Conservation (phyloP, 2,113 vertebrate genomes). For the Lophotis ruficrista region DNA sequence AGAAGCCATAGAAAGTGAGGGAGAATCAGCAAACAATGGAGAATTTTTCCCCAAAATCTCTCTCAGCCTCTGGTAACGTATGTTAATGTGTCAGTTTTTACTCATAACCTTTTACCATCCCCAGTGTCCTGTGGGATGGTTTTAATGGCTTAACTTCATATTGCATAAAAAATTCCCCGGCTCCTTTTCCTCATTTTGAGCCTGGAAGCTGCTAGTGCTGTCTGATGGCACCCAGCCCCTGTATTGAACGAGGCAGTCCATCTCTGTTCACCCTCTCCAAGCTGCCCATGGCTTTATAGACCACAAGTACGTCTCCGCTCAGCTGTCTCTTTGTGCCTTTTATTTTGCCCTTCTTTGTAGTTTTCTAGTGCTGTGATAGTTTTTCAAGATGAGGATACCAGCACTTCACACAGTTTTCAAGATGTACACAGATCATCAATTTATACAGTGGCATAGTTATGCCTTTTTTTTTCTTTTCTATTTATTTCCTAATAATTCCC, state of each 20-base stretch:
- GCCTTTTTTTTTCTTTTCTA: neutral
- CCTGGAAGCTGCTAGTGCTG: neutral
- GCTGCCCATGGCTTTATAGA: neutral
- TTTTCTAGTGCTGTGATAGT: neutral
- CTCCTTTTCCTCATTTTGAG: neutral
- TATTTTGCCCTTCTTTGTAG: neutral
- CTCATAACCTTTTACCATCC: neutral
- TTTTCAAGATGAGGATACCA: neutral
- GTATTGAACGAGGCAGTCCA: rapidly evolving
- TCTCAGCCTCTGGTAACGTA: neutral
- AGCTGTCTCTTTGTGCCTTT: neutral
- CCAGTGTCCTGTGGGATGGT: neutral
- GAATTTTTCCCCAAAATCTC: neutral
- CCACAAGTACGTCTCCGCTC: neutral
- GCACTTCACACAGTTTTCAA: neutral
- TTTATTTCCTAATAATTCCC: neutral
- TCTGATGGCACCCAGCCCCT: neutral
- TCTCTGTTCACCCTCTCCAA: neutral
- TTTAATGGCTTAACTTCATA: neutral
- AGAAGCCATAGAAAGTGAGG: neutral
- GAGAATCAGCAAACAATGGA: neutral
- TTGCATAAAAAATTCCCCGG: neutral
- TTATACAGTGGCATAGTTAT: neutral
- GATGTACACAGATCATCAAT: neutral
- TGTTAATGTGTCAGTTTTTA: neutral